These are phyloP conservation scores for Octonoba sinensis DNA, from an alignment of 2,888 invertebrate species.

Conservation along the genomic window DNA sequence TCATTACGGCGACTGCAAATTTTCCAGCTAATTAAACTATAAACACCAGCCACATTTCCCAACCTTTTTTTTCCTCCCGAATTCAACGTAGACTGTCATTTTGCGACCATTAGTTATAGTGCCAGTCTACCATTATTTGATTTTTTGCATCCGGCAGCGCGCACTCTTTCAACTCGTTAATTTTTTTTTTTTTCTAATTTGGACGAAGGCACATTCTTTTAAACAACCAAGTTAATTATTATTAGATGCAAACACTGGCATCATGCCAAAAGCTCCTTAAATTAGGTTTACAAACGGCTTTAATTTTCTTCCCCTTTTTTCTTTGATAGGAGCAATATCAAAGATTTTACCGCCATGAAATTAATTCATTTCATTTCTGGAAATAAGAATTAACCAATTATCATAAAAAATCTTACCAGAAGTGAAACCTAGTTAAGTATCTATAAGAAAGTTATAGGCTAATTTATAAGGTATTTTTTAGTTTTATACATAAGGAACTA, in stretches of 20 bases:
- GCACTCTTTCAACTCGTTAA: slow-evolving; percentile 34
- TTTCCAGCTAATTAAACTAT: slow-evolving; percentile 58
- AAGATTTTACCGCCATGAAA: no score
- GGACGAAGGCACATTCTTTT: slow-evolving; percentile 46
- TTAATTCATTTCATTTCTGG: no score
- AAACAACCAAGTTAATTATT: slow-evolving; percentile 59
- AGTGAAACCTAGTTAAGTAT: no score
- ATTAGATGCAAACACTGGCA: slow-evolving; percentile 41
- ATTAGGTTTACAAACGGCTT: neutral
- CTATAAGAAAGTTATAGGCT: no score
- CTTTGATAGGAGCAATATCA: no score
- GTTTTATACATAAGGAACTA: no score
- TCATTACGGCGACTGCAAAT: slow-evolving; percentile 1
- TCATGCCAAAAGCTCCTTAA: slow-evolving; percentile 15
- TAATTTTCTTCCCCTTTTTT: no score
- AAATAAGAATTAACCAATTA: no score
- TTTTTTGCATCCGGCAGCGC: slow-evolving; percentile 2
- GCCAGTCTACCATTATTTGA: slow-evolving; percentile 23
- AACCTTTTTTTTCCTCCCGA: slow-evolving; percentile 11
- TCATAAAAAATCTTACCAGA: no score
- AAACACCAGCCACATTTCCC: slow-evolving; percentile 55
- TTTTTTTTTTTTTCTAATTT: slow-evolving; percentile 37
- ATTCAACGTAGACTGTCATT: slow-evolving; percentile 31
- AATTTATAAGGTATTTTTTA: no score
- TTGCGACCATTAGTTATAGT: slow-evolving; percentile 52